A percentile compares a stretch with the other conserved stretches of the same genome.
phyloP scores from a whole-genome alignment of 1,140 invertebrate genomes.

The Dufourea novaeangliae region DNA sequence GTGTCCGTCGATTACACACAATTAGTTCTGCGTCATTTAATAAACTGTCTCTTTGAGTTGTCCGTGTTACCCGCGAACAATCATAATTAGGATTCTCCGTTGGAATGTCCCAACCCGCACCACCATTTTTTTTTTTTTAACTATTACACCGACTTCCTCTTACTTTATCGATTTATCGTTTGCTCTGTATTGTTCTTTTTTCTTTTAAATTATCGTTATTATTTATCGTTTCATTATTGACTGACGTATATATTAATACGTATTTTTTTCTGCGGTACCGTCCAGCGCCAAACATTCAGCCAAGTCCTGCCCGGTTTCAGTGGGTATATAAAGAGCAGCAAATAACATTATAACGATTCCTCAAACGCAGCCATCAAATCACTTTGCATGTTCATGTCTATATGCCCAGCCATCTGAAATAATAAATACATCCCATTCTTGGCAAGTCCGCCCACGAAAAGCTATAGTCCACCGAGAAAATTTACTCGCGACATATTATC shows the following conservation, averaged over 20 bases:
- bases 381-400: constrained; percentile 99
- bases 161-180: constrained; percentile 35
- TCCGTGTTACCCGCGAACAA: constrained; percentile 12
- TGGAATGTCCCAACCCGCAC: constrained; percentile 68
- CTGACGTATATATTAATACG: constrained; percentile 55
- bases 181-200: neutral
- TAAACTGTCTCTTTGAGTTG: constrained; percentile 46
- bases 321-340: constrained; percentile 65
- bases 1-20: constrained; percentile 74
- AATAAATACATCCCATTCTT: constrained; percentile 75
- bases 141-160: constrained; percentile 14
- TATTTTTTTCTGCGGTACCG: constrained; percentile 57
- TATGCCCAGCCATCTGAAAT: constrained; percentile 95
- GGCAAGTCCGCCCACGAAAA: constrained; percentile 47
- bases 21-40: constrained; percentile 44
- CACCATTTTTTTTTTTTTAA: constrained; percentile 43
- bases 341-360: constrained; percentile 90
- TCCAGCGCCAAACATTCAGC: constrained; percentile 64
- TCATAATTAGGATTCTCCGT: constrained; percentile 43
- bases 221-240: constrained; percentile 48
- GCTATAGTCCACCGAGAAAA: neutral
- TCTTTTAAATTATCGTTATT: constrained; percentile 36
- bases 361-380: constrained; percentile 99
- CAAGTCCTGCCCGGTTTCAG: constrained; percentile 69
- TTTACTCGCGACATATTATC: neutral